These are phyloP conservation scores for Atopsyche davidsoni DNA, from an alignment of 1,140 invertebrate species.

Conservation along the genomic window DNA sequence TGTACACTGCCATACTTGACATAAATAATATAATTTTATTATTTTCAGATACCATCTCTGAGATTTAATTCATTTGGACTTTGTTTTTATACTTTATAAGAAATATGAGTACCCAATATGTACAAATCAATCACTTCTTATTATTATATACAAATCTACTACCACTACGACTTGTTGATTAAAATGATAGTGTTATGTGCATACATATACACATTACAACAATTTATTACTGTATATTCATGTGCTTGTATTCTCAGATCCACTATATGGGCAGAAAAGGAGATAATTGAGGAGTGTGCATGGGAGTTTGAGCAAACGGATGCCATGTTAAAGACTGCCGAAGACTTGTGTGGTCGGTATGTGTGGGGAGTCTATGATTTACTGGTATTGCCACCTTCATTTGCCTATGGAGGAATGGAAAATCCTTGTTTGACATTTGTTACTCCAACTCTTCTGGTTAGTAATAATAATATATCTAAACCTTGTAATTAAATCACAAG, in stretches of 20 bases:
- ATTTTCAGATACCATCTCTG: background rate
- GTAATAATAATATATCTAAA: too few species aligned
- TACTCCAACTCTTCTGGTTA: slow-evolving; percentile 78
- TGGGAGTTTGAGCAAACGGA: slow-evolving; percentile 88
- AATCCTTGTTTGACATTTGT: slow-evolving; percentile 95
- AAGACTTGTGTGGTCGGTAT: slow-evolving; percentile 74
- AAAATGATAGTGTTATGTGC: too few species aligned
- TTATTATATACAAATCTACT: too few species aligned
- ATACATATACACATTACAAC: too few species aligned
- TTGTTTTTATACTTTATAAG: too few species aligned
- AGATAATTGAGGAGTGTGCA: slow-evolving; percentile 75
- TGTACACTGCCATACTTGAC: too few species aligned
- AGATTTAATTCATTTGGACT: too few species aligned
- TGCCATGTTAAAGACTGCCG: slow-evolving; percentile 74
- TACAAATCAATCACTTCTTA: too few species aligned
- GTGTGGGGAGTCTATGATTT: slow-evolving; percentile 86
- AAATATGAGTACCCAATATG: too few species aligned
- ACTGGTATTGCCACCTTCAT: slow-evolving; percentile 86
- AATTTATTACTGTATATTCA: too few species aligned
- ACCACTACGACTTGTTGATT: too few species aligned
- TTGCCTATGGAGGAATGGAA: slow-evolving; percentile 96
- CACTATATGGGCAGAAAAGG: slow-evolving; percentile 84
- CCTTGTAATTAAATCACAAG: background rate
- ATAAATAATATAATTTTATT: slow-evolving; percentile 7
- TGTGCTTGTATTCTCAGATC: slow-evolving; percentile 44